These are phyloP conservation scores for Pachyramphus minor DNA, from an alignment of 2,113 vertebrate genomes.

Conservation along the genomic window DNA sequence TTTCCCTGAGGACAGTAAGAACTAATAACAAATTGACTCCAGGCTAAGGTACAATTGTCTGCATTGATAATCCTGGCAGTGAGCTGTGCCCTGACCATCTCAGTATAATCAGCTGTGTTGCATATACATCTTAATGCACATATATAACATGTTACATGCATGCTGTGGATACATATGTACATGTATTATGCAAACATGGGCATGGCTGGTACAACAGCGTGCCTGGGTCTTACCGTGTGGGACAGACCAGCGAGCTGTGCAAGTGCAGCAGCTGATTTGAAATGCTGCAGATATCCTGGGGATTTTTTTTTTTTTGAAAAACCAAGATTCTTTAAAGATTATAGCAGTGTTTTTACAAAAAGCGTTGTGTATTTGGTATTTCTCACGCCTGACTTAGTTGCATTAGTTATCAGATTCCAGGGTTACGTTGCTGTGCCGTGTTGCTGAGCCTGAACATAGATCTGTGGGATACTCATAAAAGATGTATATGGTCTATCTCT, in stretches of 20 bases:
- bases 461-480: conserved; percentile 62
- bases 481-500: conserved; percentile 48
- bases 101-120: neutral
- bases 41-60: neutral
- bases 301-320: too few relatives aligned
- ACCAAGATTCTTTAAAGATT: conserved; percentile 20
- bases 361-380: neutral
- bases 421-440: conserved; percentile 14
- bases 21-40: neutral
- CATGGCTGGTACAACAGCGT: neutral
- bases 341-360: conserved; percentile 28
- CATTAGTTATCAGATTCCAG: conserved; percentile 46
- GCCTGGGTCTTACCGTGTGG: fast-evolving
- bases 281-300: neutral
- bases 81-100: neutral
- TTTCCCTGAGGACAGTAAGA: neutral
- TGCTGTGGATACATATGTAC: neutral
- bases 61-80: neutral
- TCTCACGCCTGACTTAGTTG: conserved; percentile 3
- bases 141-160: fast-evolving
- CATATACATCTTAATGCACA: neutral
- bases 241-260: neutral
- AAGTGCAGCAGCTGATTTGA: neutral
- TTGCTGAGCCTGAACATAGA: conserved; percentile 8
- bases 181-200: fast-evolving